Conservation (phyloP, 2,797 vertebrate genomes). For the Rallus crepitans region DNA sequence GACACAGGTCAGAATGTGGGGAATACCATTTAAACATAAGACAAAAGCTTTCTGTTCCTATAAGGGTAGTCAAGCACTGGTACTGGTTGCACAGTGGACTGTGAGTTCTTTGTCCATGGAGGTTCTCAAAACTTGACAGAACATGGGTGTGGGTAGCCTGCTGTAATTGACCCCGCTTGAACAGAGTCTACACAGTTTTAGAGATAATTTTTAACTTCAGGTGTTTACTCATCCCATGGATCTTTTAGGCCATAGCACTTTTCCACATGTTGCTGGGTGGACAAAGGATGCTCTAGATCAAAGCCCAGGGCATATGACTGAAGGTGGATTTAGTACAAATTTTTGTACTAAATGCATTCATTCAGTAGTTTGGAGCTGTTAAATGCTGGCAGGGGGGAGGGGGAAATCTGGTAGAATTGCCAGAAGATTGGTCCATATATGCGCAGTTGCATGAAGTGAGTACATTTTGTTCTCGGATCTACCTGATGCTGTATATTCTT, state of each 20-base stretch:
- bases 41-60: fast-evolving
- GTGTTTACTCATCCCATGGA: background rate
- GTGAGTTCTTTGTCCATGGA: background rate
- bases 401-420: background rate
- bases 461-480: background rate
- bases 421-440: background rate
- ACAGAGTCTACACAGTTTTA: background rate
- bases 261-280: background rate
- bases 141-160: fast-evolving
- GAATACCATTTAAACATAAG: fast-evolving
- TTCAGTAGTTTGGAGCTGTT: background rate
- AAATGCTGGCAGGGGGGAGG: background rate
- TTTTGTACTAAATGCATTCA: background rate
- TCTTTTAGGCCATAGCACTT: background rate
- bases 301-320: background rate
- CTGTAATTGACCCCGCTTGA: background rate
- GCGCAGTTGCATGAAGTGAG: background rate
- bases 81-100: background rate
- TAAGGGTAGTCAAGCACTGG: background rate
- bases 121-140: background rate
- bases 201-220: fast-evolving
- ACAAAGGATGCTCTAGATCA: background rate
- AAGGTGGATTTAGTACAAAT: background rate
- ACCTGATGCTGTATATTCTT: background rate
- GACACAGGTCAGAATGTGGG: background rate